phyloP scores from a whole-genome alignment of 2,113 vertebrate genomes.

The Donacobius atricapilla region DNA sequence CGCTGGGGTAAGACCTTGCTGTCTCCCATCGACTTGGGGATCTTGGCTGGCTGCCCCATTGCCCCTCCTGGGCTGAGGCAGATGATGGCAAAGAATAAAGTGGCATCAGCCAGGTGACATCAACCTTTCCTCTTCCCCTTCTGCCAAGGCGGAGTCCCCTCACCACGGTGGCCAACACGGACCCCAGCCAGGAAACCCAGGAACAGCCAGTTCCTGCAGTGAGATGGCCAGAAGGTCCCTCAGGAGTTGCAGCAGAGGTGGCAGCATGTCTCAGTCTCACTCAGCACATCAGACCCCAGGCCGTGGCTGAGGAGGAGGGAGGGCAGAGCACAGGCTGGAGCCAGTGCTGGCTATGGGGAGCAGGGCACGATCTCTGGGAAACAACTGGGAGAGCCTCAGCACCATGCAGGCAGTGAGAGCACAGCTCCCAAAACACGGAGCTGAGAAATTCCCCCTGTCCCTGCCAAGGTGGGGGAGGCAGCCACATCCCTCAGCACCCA shows the following conservation, averaged over 20 bases:
- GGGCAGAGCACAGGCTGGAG: background rate
- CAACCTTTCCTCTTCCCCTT: background rate
- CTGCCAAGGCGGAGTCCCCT: background rate
- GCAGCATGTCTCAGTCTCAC: fast-evolving
- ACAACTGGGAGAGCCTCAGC: fast-evolving
- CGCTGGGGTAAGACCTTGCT: fast-evolving
- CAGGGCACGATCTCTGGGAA: fast-evolving
- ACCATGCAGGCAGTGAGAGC: fast-evolving
- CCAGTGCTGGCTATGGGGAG: background rate
- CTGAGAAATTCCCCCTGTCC: background rate
- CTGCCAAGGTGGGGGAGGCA: background rate
- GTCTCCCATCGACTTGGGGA: fast-evolving
- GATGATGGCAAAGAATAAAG: background rate
- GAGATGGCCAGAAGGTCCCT: background rate
- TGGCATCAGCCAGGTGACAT: background rate
- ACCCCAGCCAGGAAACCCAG: fast-evolving
- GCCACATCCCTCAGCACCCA: background rate
- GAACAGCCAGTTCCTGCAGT: background rate
- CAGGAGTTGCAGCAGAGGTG: background rate
- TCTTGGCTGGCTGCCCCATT: background rate
- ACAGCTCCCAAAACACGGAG: background rate
- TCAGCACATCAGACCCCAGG: too few species aligned
- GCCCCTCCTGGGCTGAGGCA: background rate
- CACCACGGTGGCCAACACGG: fast-evolving
- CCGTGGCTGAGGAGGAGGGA: background rate